Conservation (phyloP, 2,888 invertebrate genomes). For the Hartigia nigra region DNA sequence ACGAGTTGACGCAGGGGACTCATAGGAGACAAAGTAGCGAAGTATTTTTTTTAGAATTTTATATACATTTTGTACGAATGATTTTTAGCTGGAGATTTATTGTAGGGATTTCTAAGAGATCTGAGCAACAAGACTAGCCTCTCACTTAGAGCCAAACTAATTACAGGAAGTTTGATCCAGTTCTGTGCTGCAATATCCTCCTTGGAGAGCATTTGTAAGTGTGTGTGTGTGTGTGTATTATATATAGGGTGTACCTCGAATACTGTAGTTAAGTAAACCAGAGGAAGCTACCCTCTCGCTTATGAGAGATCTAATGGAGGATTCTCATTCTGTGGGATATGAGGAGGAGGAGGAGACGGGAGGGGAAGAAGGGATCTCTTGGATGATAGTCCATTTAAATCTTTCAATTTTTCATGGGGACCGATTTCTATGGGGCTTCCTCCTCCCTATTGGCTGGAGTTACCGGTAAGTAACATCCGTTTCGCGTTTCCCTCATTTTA, state of each 20-base stretch:
- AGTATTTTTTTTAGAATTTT: neutral
- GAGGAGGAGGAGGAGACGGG: too few species aligned
- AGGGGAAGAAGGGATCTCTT: too few species aligned
- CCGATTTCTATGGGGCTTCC: neutral
- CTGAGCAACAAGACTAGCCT: neutral
- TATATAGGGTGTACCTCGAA: neutral
- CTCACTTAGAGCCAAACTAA: slow-evolving; percentile 30
- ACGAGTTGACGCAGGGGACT: neutral
- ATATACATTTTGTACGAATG: neutral
- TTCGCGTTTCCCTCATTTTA: too few species aligned
- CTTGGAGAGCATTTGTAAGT: neutral
- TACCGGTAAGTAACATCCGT: too few species aligned
- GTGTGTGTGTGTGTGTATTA: neutral
- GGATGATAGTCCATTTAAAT: neutral
- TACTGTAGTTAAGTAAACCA: neutral
- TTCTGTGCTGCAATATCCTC: slow-evolving; percentile 23
- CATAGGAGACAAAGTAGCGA: neutral
- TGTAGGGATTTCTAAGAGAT: neutral
- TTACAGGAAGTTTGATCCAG: slow-evolving; percentile 36
- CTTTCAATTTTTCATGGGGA: neutral
- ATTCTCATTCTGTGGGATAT: neutral
- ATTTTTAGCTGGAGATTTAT: neutral
- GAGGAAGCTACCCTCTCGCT: neutral
- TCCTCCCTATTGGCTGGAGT: too few species aligned
- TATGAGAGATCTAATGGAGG: neutral